Evolutionary conservation across 2,797 vertebrate species (phyloP), one percentile per base, ranked within the genome.

Genomic region (Ptychobarbus kaznakovi): DNA sequence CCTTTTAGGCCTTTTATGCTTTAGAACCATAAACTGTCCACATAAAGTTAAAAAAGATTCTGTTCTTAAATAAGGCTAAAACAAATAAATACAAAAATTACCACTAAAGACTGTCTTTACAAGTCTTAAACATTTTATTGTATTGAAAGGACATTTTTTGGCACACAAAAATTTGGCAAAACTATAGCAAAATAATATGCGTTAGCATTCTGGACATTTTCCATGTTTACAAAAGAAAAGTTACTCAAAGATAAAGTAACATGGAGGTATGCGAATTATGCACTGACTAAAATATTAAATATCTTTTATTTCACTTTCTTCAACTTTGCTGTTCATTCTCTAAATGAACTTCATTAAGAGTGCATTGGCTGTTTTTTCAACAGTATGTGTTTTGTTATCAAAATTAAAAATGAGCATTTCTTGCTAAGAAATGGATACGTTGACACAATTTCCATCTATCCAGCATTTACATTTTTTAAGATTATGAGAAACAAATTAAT

Each of bases 1-100:
- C 25, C 22, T 42, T 81, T 81, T 1, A 70, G 35, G 22, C 66
- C 68, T 81, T 80, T 66, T 16, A 49, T 56, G 32, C 65, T 53
- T 46, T 8, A 40, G 28, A 80, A 51, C 65, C 35, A 68, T 32
- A 53, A 79, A 79, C 38, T 6, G 2, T 28, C 53, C 38, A 11
- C 20, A 76, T 16, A 38, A n/a, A 38, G 12, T 7, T 22, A 28
- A 35, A 6, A 7, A 2, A 35, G 49, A 40, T 2, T 51, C 28
- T 12, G 10, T 6, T 42, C n/a, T n/a, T 46, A 44, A 46, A 46
- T 56, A 46, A 28, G 1, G 3, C 5, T 4, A 42, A 13, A 35
- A 53, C 20, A 35, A 75, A 51, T 12, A 42, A 35, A 51, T 6
- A 42, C 11, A 44, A 44, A 11, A 44, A 11, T 0, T 0, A 12